A percentile compares a stretch with the other conserved stretches of the same genome.
These are phyloP conservation scores for Scolopax rusticola DNA, from an alignment of 2,797 vertebrate genomes.

Conservation along the genomic window DNA sequence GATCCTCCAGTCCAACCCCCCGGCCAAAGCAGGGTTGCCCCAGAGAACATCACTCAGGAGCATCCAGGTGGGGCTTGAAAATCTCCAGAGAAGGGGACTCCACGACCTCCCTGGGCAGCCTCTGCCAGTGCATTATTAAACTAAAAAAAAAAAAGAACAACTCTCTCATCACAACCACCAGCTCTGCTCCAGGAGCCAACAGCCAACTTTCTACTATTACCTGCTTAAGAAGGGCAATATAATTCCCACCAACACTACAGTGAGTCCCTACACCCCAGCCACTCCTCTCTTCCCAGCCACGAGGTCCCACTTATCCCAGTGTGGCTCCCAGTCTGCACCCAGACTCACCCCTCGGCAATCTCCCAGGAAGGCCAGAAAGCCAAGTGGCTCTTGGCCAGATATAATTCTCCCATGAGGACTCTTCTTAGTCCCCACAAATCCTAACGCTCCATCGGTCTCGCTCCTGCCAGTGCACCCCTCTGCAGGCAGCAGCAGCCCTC, in stretches of 20 bases:
- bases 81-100: too few relatives aligned
- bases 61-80: too few relatives aligned
- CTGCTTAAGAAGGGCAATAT: neutral
- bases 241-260: neutral
- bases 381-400: neutral
- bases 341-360: neutral
- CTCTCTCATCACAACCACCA: neutral
- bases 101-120: too few relatives aligned
- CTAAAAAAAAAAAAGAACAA: neutral
- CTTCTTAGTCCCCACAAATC: neutral
- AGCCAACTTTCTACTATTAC: neutral
- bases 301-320: fast-evolving
- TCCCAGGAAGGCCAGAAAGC: neutral
- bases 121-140: neutral
- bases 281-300: neutral
- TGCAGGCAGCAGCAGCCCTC: neutral
- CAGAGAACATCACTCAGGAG: too few relatives aligned
- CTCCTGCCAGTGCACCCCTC: neutral
- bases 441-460: fast-evolving
- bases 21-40: too few relatives aligned
- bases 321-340: neutral
- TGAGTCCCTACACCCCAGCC: neutral
- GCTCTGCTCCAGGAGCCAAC: neutral
- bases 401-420: fast-evolving
- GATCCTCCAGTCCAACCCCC: too few relatives aligned